Evolutionary conservation across 2,797 vertebrate species (phyloP).

Genomic region (Chelidonichthys spinosus): DNA sequence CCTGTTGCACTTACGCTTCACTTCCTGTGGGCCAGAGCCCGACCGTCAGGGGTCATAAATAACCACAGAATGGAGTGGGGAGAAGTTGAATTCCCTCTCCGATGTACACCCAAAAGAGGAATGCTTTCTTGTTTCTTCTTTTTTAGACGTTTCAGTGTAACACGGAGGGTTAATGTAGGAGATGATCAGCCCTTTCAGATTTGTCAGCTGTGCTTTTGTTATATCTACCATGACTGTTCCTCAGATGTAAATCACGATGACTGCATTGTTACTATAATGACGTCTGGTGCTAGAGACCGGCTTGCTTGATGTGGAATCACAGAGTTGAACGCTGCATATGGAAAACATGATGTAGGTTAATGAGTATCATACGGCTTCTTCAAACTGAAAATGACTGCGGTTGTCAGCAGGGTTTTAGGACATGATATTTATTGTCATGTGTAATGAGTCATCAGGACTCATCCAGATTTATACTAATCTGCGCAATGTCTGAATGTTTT

Average conservation of each 20-base stretch:
- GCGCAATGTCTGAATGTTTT: constrained; percentile 39
- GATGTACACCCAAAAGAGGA: constrained; percentile 44
- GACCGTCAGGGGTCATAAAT: constrained; percentile 77
- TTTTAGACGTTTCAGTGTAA: constrained; percentile 23
- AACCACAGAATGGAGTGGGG: constrained; percentile 73
- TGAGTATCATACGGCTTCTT: constrained; percentile 56
- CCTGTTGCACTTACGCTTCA: constrained; percentile 87
- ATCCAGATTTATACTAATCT: constrained; percentile 24
- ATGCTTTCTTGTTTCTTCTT: neutral
- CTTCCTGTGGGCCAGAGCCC: constrained; percentile 81
- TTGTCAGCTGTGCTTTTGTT: constrained; percentile 59
- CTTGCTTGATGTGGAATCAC: constrained; percentile 60
- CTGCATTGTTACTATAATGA: constrained; percentile 53
- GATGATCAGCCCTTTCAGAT: constrained; percentile 48
- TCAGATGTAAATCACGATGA: constrained; percentile 61
- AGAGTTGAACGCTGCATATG: constrained; percentile 48
- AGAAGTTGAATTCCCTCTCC: constrained; percentile 59
- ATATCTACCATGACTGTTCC: constrained; percentile 61
- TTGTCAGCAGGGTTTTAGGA: constrained; percentile 57
- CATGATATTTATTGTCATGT: constrained; percentile 63
- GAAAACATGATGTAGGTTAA: constrained; percentile 71
- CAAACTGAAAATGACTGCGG: constrained; percentile 57
- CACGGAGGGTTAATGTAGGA: constrained; percentile 50
- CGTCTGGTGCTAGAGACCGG: constrained; percentile 27
- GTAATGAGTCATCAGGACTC: constrained; percentile 58